A percentile compares a stretch with the other conserved stretches of the same genome.
These are phyloP conservation scores for Percopsis transmontana DNA, from an alignment of 2,113 vertebrate species.

Conservation along the genomic window DNA sequence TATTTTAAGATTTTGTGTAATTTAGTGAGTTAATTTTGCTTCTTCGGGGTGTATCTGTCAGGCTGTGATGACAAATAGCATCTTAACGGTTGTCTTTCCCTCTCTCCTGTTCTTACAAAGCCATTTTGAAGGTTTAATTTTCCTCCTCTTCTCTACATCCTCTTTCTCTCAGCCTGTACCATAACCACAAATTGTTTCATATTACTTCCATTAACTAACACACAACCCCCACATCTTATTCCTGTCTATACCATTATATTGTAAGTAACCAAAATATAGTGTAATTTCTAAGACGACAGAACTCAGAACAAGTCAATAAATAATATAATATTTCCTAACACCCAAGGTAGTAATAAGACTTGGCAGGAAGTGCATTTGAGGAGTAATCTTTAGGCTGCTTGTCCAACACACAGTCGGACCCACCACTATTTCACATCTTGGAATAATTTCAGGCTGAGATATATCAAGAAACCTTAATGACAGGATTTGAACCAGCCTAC, in stretches of 20 bases:
- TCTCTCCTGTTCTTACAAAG: neutral
- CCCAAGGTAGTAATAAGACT: neutral
- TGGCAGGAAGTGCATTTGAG: neutral
- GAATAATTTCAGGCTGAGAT: slow-evolving; percentile 57
- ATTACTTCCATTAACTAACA: neutral
- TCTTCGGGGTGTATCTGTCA: neutral
- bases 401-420: neutral
- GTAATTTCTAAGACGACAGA: neutral
- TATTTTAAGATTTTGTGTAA: neutral
- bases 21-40: neutral
- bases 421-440: slow-evolving; percentile 26
- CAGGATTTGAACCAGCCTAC: slow-evolving; percentile 40
- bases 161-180: slow-evolving; percentile 32
- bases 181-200: slow-evolving; percentile 41
- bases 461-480: slow-evolving; percentile 62
- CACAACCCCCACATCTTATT: neutral
- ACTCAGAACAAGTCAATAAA: neutral
- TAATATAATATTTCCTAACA: neutral
- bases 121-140: neutral
- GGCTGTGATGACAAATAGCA: neutral
- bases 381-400: neutral
- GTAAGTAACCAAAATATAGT: neutral
- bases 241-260: neutral
- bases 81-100: neutral
- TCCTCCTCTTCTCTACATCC: slow-evolving; percentile 20